Evolutionary conservation across 2,888 invertebrate genomes (phyloP), one percentile per base, ranked within the genome.

Genomic region (Andricus quercusramuli): DNA sequence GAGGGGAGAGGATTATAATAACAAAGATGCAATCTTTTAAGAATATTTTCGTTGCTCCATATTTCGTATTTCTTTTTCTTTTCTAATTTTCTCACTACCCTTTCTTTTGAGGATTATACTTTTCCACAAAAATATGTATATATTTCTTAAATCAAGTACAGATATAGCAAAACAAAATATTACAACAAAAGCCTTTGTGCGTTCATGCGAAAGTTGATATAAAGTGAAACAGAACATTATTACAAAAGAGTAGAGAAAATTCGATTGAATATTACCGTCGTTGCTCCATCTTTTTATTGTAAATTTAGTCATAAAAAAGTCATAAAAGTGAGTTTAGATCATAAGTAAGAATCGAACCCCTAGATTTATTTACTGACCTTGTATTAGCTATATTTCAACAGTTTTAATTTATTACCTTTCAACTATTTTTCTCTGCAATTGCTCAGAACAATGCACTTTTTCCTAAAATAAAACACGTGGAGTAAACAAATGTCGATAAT

Each of bases 111-210:
- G 13, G 13, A 13, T 11, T 62, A 62, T 5, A 25, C 25, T 13
- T 62, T 62, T 62, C n/a, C 62, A 62, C 62, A 62, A 62, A 25
- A 25, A 62, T 25, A 59, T 22, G 22, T 25, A 70, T 22, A 59
- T 25, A 70, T 51, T 70, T 47, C 20, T 51, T 25, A 29, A 70
- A 25, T 29, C 3, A 47, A 29, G 47, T 25, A 11, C 20, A 25
- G 15, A 17, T 20, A 74, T n/a, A 29, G n/a, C 1, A 13, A 74
- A 70, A 41, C 20, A 68, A 68, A 22, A 15, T 56, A 68, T 25
- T 70, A 44, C 9, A 47, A 41, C 8, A 9, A 70, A 70, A 25
- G 9, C 8, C 11, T 47, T 74, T 74, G 74, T 56, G 74, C 74
- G 74, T 20, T 32, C 20, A 17, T 51, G 9, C 17, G 22, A 25